Conservation (phyloP, 2,113 vertebrate species). For the Seriola dumerili region DNA sequence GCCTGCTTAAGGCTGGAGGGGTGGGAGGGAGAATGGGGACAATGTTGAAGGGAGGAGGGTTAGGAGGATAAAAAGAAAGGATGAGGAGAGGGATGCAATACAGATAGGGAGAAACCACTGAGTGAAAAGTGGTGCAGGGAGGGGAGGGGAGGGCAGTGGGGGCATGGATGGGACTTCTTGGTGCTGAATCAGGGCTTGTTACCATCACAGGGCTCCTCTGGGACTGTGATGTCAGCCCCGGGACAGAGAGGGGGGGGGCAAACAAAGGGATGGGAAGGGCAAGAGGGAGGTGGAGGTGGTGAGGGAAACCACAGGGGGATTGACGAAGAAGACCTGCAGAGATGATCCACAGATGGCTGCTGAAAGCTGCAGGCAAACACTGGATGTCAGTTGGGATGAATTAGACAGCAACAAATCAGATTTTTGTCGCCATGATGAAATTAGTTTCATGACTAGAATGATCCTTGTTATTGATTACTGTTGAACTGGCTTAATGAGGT, state of each 20-base stretch:
- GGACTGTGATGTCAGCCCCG: constrained; percentile 74
- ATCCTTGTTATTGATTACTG: constrained; percentile 11
- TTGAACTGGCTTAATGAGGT: background rate
- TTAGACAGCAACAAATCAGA: constrained; percentile 17
- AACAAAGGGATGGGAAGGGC: constrained; percentile 64
- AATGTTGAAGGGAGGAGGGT: constrained; percentile 11
- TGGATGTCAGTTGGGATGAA: constrained; percentile 14
- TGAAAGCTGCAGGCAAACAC: constrained; percentile 47
- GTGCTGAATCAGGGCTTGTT: constrained; percentile 74
- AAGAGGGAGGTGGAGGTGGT: constrained; percentile 33
- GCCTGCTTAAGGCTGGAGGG: constrained; percentile 30
- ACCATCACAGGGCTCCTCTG: constrained; percentile 55
- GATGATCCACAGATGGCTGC: constrained; percentile 62
- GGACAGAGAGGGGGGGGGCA: constrained; percentile 41
- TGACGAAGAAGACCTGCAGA: constrained; percentile 52
- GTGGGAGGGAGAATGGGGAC: background rate
- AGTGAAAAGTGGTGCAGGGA: constrained; percentile 32
- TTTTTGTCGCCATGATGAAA: constrained; percentile 14
- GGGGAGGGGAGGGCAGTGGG: background rate
- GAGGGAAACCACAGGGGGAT: constrained; percentile 37
- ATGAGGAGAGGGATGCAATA: constrained; percentile 24
- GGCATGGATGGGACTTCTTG: constrained; percentile 12
- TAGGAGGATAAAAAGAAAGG: constrained; percentile 27
- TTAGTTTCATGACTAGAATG: constrained; percentile 1
- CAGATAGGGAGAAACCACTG: constrained; percentile 13